Evolutionary conservation across 2,797 vertebrate genomes (phyloP), one percentile per base, ranked within the genome.

Genomic region (Sebastes kiyomatsui): DNA sequence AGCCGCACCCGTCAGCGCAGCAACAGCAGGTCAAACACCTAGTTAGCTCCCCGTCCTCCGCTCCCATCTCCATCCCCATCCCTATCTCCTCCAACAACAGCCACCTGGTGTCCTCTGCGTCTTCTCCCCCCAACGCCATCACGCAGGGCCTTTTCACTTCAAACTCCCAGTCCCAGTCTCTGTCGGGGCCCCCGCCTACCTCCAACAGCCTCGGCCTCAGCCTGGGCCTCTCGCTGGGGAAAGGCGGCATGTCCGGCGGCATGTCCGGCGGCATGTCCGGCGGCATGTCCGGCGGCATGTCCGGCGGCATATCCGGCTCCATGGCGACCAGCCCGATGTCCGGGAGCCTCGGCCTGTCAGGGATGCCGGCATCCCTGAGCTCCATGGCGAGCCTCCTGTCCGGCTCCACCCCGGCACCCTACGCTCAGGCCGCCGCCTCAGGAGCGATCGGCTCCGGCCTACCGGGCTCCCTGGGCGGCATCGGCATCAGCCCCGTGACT

Each of bases 361-460:
- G 94, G 91, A 95, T 96, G 94, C 92, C 90, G 87, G 93, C 93
- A 11, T 95, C 95, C 80, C 89, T 96, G 80, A 93, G 84, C 85
- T 88, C 69, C 79, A 89, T 96, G 92, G 79, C 91, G 5, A 78
- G 91, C 64, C 89, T 95, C 6, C 85, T 96, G 49, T 93, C 93
- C 7, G 82, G 87, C 82, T 93, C 96, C 86, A 96, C 96, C 28
- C 95, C 96, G 0, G 95, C 97, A 0, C 96, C 97, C 2, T 97
- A 97, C 0, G 96, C 97, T 28, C 97, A 97, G 93, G 97, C 97
- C 0, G 96, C 97, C 1, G 95, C 97, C 2, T 75, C 88, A 0
- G 93, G 93, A 5, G 75, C 92, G 0, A 68, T 86, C 2, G 86
- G 90, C 59, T 91, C 89, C 0, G 87, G 90, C 12, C 59, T 95